Conservation (phyloP, 2,888 invertebrate species). For the Drosophila testacea region DNA sequence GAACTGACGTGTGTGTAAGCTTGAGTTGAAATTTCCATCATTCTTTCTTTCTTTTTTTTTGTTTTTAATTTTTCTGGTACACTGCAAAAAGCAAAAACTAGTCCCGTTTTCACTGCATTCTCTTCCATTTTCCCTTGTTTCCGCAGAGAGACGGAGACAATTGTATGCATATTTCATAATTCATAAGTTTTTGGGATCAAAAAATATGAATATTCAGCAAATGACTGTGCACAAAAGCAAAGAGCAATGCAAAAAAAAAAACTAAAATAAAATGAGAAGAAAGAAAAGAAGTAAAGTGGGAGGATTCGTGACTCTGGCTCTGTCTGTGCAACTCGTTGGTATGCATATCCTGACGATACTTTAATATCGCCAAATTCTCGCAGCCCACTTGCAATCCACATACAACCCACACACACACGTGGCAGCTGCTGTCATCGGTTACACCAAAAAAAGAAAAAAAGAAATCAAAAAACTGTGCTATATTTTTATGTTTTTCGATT, state of each 20-base stretch:
- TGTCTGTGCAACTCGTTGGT: conserved; percentile 19
- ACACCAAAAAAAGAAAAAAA: not conserved
- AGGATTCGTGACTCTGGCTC: conserved; percentile 15
- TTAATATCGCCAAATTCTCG: conserved; percentile 45
- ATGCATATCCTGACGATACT: conserved; percentile 33
- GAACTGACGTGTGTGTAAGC: conserved; percentile 9
- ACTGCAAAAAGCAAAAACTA: conserved; percentile 39
- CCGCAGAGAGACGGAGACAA: conserved; percentile 48
- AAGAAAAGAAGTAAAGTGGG: conserved; percentile 11
- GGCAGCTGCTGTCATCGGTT: conserved; percentile 32
- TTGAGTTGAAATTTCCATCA: conserved; percentile 40
- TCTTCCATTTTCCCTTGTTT: conserved; percentile 8
- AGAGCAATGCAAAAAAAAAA: conserved; percentile 11
- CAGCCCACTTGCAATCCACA: conserved; percentile 13
- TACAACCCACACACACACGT: conserved; percentile 13
- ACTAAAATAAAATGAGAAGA: not conserved
- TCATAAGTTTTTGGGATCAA: conserved; percentile 76
- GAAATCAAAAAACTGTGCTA: conserved; percentile 4
- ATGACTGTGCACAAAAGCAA: conserved; percentile 39
- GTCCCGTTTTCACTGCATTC: conserved; percentile 14
- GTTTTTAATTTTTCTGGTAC: conserved; percentile 12
- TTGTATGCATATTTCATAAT: conserved; percentile 80
- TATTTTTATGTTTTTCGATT: conserved; percentile 50
- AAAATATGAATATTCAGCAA: conserved; percentile 76
- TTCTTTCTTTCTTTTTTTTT: conserved; percentile 8